A percentile compares a stretch with the other conserved stretches of the same genome.
phyloP scores from a whole-genome alignment of 2,113 vertebrate genomes.

The Hassar affinis region DNA sequence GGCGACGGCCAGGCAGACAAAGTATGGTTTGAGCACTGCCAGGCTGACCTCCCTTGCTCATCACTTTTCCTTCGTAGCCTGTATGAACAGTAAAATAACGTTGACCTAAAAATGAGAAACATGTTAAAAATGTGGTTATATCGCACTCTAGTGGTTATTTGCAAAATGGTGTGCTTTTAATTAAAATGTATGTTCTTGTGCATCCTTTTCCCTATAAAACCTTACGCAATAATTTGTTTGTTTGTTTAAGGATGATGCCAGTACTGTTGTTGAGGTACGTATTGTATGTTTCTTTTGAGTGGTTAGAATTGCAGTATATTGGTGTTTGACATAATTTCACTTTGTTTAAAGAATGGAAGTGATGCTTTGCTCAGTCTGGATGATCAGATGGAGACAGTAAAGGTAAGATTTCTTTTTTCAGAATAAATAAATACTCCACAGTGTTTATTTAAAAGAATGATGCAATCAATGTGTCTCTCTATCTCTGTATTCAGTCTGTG shows the following conservation, averaged over 20 bases:
- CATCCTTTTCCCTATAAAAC: neutral
- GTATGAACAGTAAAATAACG: constrained; percentile 1
- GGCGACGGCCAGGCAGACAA: no score
- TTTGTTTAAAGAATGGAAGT: constrained; percentile 73
- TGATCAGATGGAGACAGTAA: constrained; percentile 68
- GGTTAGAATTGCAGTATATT: neutral
- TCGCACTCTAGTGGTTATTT: constrained; percentile 10
- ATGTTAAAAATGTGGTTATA: neutral
- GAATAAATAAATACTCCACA: neutral
- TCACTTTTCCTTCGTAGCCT: no score
- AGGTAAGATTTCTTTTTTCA: constrained; percentile 60
- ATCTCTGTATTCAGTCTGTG: constrained; percentile 74
- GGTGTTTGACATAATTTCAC: neutral
- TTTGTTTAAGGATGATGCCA: constrained; percentile 67
- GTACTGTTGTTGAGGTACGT: constrained; percentile 65
- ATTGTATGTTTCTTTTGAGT: neutral
- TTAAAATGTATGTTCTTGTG: neutral
- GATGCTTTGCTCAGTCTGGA: constrained; percentile 66
- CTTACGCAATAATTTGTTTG: neutral
- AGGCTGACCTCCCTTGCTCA: no score
- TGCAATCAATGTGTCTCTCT: constrained; percentile 8
- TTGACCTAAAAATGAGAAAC: neutral
- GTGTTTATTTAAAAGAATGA: no score
- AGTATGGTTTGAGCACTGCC: no score
- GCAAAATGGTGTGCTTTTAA: neutral